phyloP scores from a whole-genome alignment of 2,797 vertebrate genomes.

The Amblyopsis hoosieri region DNA sequence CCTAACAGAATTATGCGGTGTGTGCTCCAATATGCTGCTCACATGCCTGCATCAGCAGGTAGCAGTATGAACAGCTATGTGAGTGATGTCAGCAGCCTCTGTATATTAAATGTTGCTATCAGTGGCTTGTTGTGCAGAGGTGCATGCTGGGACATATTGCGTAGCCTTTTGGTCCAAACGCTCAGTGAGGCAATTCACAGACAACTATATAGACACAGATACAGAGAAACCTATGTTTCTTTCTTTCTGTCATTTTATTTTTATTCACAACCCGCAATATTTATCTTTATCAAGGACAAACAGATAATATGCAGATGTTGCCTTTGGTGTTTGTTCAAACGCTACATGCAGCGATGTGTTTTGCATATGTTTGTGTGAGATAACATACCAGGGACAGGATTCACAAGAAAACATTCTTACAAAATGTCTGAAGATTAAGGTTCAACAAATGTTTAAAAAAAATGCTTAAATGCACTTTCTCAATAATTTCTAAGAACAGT shows the following conservation, averaged over 20 bases:
- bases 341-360: slow-evolving; percentile 24
- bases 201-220: slow-evolving; percentile 6
- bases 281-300: too few species aligned
- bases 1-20: slow-evolving; percentile 1
- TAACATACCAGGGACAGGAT: slow-evolving; percentile 47
- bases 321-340: slow-evolving; percentile 47
- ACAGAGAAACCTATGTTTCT: slow-evolving; percentile 19
- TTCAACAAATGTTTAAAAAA: too few species aligned
- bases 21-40: slow-evolving; percentile 34
- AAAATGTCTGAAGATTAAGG: too few species aligned
- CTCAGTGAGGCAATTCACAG: not conserved
- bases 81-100: slow-evolving; percentile 50
- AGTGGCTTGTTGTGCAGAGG: slow-evolving; percentile 39
- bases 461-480: too few species aligned
- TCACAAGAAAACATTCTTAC: too few species aligned
- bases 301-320: slow-evolving; percentile 51
- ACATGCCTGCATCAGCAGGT: slow-evolving; percentile 65
- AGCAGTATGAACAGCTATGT: slow-evolving; percentile 44
- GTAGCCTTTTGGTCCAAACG: slow-evolving; percentile 29
- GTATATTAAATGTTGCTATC: slow-evolving; percentile 66
- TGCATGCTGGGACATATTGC: slow-evolving; percentile 44
- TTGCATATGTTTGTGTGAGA: slow-evolving; percentile 47
- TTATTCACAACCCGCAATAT: too few species aligned
- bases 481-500: too few species aligned
- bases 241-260: too few species aligned